Evolutionary conservation across 1,140 invertebrate species (phyloP), one percentile per base, ranked within the genome.

Genomic region (Argopecten irradians): DNA sequence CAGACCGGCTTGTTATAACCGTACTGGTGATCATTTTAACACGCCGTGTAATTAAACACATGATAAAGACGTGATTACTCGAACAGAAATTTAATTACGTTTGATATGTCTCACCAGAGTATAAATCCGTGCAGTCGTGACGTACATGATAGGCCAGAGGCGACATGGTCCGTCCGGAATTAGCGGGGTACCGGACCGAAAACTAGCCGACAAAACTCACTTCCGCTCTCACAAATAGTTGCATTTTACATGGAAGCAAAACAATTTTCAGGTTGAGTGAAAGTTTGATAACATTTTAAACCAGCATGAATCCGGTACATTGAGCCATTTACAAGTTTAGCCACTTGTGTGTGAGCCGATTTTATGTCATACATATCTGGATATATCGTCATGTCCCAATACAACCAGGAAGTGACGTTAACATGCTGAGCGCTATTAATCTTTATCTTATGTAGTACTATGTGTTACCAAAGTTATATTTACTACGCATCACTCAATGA

Each of bases 301-400:
- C 55, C 55, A 71, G 55, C 55, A 71, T 71, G 55, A 71, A 71
- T 71, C 55, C 55, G 55, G 55, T 71, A 71, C 55, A 71, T 71
- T 71, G 55, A 71, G 55, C 55, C 55, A 71, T 71, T 71, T 71
- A 71, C 55, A 71, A 22, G n/a, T 71, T 71, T 71, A 71, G 1
- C 55, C 55, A 71, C 55, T 71, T 71, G 55, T 71, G 22, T 71
- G n/a, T 71, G 22, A 71, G 55, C 22, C 55, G 22, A 71, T 71
- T 71, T 71, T 71, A 71, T 71, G 55, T 71, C 55, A 71, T n/a
- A 71, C 22, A 71, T 8, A 11, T 71, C 55, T 28, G 55, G 55
- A 71, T 28, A 71, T 71, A 22, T 71, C 55, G 22, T 71, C 55
- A 71, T 3, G 55, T 71, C 55, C 5, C 55, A 7, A n/a, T n/a